Percentiles rank a stretch among this genome's conserved stretches.
Evolutionary conservation across 1,140 invertebrate species (phyloP).

Genomic region (Zeugodacus cucurbitae): DNA sequence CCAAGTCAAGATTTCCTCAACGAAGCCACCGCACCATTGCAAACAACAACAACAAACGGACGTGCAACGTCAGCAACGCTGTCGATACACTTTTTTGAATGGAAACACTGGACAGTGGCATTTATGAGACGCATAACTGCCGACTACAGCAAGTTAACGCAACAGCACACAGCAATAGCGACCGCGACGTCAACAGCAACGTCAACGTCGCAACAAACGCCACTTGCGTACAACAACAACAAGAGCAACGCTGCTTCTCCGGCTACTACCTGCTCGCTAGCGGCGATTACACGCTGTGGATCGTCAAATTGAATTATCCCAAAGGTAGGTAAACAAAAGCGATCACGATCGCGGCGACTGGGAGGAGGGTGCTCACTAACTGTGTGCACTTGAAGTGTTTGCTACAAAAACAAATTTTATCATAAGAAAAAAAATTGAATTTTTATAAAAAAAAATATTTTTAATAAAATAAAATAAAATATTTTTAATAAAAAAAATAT

Average conservation of each 20-base stretch:
- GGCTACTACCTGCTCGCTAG: neutral
- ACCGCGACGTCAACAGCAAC: neutral
- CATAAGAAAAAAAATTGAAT: neutral
- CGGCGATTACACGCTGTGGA: neutral
- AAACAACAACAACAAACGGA: neutral
- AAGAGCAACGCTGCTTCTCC: neutral
- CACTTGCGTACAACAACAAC: neutral
- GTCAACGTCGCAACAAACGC: neutral
- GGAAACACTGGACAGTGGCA: constrained; percentile 27
- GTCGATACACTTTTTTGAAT: constrained; percentile 16
- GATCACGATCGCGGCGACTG: neutral
- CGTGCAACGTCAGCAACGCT: neutral
- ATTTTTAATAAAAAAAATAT: neutral
- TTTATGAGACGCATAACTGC: constrained; percentile 36
- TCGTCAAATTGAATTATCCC: constrained; percentile 28
- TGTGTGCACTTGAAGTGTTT: neutral
- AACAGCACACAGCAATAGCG: neutral
- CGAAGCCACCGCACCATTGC: neutral
- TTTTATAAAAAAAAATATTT: neutral
- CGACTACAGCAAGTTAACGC: neutral
- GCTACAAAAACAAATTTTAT: neutral
- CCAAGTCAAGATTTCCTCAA: neutral
- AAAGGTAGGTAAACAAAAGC: constrained; percentile 18
- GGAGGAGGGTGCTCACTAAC: neutral
- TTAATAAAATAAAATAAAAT: neutral